Evolutionary conservation across 2,113 vertebrate species (phyloP), one percentile per base, ranked within the genome.

Genomic region (Solea solea): DNA sequence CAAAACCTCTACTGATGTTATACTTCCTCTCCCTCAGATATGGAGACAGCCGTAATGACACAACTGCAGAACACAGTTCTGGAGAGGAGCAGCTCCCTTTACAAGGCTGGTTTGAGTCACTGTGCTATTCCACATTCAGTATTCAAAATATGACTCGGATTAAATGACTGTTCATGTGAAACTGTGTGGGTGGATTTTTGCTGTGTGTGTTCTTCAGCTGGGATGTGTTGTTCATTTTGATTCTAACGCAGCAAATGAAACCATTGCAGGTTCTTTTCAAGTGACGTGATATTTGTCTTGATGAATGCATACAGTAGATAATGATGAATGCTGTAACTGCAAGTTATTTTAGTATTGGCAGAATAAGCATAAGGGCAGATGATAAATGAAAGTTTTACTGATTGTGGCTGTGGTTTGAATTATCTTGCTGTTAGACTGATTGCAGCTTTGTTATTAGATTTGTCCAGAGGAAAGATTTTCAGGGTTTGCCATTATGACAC

Each of bases 11-110:
- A n/a, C 21, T 54, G 9, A 52, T 53, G 16, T 15, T 64, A 5
- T 53, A 39, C 16, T 4, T 56, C 5, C 16, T 85, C 27, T 80
- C 53, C 74, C 14, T 78, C 81, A 95, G 97, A 99, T 87, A 95
- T 97, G 89, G 97, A 99, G 92, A 95, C 91, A 0, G 90, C 96
- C 42, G 89, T 99, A 56, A 97, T 98, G 97, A 92, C 95, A 45
- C 94, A 98, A 82, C 80, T 99, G 79, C 97, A 99, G 87, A 91
- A 89, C 14, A 90, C 91, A 72, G 90, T 98, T 69, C 88, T 99
- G 58, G 92, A 96, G 44, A 94, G 92, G 67, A 95, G 95, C 4
- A 55, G 90, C 14, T 94, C 94, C 34, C 91, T 99, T 15, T 93
- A 92, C 81, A 94, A 90, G 21, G 91, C 91, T 25, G 9, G 68